A percentile compares a stretch with the other conserved stretches of the same genome.
Conservation (phyloP, 2,888 invertebrate genomes). For the Scaptomyza reducta region DNA sequence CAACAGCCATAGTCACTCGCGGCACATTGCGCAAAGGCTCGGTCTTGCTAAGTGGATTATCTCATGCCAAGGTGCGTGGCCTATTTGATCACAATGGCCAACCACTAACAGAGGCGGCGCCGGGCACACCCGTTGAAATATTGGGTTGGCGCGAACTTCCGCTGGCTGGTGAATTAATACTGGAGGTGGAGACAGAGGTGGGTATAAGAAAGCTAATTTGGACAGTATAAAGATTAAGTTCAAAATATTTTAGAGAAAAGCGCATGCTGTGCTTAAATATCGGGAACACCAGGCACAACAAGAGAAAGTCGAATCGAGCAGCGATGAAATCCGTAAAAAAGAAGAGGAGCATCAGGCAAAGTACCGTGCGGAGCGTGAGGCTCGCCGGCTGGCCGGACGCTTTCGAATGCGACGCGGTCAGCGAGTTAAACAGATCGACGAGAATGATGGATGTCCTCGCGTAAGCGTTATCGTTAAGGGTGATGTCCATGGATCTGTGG, state of each 20-base stretch:
- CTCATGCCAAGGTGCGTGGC: slow-evolving; percentile 92
- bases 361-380: slow-evolving; percentile 87
- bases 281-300: slow-evolving; percentile 87
- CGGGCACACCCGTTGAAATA: slow-evolving; percentile 91
- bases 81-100: slow-evolving; percentile 92
- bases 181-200: slow-evolving; percentile 92
- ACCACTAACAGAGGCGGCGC: slow-evolving; percentile 88
- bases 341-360: slow-evolving; percentile 87
- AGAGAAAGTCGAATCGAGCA: slow-evolving; percentile 88
- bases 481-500: slow-evolving; percentile 98
- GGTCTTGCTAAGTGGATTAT: slow-evolving; percentile 91
- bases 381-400: slow-evolving; percentile 87
- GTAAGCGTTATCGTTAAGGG: slow-evolving; percentile 89
- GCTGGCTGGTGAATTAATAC: slow-evolving; percentile 92
- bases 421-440: slow-evolving; percentile 85
- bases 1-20: slow-evolving; percentile 92
- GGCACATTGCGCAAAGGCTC: slow-evolving; percentile 92
- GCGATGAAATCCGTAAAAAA: slow-evolving; percentile 87
- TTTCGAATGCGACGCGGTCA: slow-evolving; percentile 86
- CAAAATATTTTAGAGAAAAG: slow-evolving; percentile 86
- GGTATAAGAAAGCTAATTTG: not conserved
- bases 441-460: slow-evolving; percentile 85
- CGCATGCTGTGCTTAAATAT: slow-evolving; percentile 88
- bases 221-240: not conserved
- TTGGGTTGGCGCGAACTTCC: slow-evolving; percentile 97